Base-by-base conservation (phyloP, 2,888 invertebrate species). In the Epistrophe grossulariae region DNA sequence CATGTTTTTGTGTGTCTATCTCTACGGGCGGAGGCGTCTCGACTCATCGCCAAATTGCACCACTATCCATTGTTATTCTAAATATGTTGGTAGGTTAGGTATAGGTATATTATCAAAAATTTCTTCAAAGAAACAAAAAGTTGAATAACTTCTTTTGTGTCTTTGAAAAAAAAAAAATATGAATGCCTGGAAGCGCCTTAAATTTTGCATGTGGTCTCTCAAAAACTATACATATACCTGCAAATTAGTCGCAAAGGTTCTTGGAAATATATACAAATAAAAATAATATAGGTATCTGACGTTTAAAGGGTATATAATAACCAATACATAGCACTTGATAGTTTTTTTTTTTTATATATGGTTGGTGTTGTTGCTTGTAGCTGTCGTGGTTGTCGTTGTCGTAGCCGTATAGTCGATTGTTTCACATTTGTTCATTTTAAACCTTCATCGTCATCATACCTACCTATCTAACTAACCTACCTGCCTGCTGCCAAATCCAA, bases 171-270 rank as follows among this genome's bases (percentile, higher is more conserved):
- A 50, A n/a, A 50, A 50, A 19, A 50, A n/a, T 5, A 19, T 19
- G 8, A 43, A 62, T 57, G 76, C 71, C 71, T 79, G 76, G 72
- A 45, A 31, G 43, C 68, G 50, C 55, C 19, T 55, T 43, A 40
- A 70, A 70, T 52, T 55, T 55, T 59, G 59, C 84, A 81, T 85
- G 73, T 78, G 73, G 78, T 82, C 45, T 80, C 64, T 80, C 40
- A 40, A 50, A 43, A 78, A 82, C 57, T 50, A n/a, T n/a, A n/a
- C 82, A 48, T 68, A n/a, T 43, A 83, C 83, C 87, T 87, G 87
- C 83, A 83, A 87, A 79, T 87, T 87, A 79, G 87, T 79, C 83
- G 79, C 76, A 83, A 71, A 50, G 43, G n/a, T 87, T 83, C 83
- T 76, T 68, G 71, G 83, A 82, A 82, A 50, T 38, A 28, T 19